Evolutionary conservation across 2,113 vertebrate species (phyloP).

Genomic region (Thamnaconus septentrionalis): DNA sequence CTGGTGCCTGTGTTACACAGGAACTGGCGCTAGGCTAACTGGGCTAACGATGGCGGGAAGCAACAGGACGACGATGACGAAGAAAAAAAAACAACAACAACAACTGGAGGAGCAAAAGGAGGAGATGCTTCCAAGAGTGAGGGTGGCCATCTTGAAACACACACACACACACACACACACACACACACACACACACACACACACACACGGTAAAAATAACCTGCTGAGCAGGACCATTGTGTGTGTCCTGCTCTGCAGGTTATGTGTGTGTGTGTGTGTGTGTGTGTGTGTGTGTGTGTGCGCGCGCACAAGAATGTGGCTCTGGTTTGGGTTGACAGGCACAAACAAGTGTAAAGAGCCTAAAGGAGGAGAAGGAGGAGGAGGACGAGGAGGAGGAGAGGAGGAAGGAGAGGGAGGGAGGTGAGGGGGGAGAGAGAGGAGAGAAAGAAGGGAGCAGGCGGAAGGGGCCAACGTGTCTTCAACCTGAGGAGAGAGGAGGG

Average conservation of each 20-base stretch:
- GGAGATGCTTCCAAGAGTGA: conserved; percentile 30
- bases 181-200: background rate
- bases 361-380: conserved; percentile 17
- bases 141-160: background rate
- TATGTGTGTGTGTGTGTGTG: conserved; percentile 58
- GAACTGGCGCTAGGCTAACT: no score
- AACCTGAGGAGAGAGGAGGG: conserved; percentile 1
- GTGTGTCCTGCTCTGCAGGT: no score
- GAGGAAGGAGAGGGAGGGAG: no score
- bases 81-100: no score
- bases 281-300: conserved; percentile 40
- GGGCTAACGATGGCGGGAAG: no score
- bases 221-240: conserved; percentile 34
- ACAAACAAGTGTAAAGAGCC: conserved; percentile 68
- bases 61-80: no score
- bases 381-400: background rate
- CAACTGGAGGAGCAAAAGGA: conserved; percentile 1
- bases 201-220: conserved; percentile 61
- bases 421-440: no score
- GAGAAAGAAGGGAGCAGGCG: no score
- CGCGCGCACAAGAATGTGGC: conserved; percentile 62
- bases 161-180: no score
- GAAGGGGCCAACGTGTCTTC: no score
- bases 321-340: conserved; percentile 69
- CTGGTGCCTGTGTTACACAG: no score